phyloP scores from a whole-genome alignment of 2,888 invertebrate genomes.

The Polylopha cassiicola region DNA sequence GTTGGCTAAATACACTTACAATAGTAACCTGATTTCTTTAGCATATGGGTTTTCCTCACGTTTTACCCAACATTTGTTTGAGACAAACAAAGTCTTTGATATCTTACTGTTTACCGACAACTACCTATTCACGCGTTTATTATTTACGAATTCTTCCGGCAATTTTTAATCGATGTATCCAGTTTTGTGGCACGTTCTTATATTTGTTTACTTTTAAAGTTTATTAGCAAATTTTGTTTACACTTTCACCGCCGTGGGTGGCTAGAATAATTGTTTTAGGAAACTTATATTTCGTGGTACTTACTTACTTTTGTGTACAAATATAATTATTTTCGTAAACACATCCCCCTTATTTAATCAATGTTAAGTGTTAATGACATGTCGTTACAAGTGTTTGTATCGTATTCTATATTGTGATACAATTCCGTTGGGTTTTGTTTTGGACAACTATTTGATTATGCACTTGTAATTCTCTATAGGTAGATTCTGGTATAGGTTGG shows the following conservation, averaged over 20 bases:
- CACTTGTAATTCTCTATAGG: conserved; percentile 15
- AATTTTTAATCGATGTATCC: too few species aligned
- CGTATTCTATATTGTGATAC: conserved; percentile 4
- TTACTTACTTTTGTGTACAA: too few species aligned
- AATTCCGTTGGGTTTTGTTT: conserved; percentile 1
- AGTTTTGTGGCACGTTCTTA: neutral
- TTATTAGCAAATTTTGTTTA: too few species aligned
- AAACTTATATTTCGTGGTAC: too few species aligned
- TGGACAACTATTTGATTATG: conserved; percentile 13
- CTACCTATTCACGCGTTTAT: conserved; percentile 11
- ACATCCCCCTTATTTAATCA: conserved; percentile 44
- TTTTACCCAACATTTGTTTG: conserved; percentile 11
- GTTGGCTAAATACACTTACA: too few species aligned
- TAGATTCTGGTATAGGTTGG: conserved; percentile 2
- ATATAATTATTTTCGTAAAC: conserved; percentile 43
- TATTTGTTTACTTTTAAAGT: too few species aligned
- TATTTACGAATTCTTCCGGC: too few species aligned
- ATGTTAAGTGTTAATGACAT: conserved; percentile 45
- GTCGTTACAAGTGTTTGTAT: conserved; percentile 26
- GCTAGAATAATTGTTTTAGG: too few species aligned
- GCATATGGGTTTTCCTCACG: too few species aligned
- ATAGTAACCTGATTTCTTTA: too few species aligned
- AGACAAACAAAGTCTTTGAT: conserved; percentile 19
- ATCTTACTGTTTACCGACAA: conserved; percentile 19
- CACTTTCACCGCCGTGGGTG: too few species aligned